A percentile compares a stretch with the other conserved stretches of the same genome.
phyloP scores from a whole-genome alignment of 2,113 vertebrate genomes.

The Carlito syrichta region DNA sequence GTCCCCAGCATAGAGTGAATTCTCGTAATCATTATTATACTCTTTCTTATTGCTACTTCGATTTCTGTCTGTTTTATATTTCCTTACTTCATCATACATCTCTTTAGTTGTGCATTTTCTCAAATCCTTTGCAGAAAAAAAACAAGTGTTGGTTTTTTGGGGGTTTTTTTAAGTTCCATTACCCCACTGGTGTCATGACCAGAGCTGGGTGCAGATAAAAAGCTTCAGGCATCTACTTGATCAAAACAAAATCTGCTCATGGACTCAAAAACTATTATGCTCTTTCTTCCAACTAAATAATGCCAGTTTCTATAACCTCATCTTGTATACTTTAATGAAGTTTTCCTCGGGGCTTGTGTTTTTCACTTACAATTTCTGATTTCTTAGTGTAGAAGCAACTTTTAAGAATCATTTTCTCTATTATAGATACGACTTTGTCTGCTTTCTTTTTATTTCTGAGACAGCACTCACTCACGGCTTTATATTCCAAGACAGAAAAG shows the following conservation, averaged over 20 bases:
- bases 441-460: neutral
- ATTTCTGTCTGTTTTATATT: neutral
- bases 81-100: neutral
- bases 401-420: conserved; percentile 13
- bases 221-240: neutral
- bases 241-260: conserved; percentile 37
- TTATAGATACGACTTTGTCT: neutral
- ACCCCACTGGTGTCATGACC: neutral
- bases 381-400: neutral
- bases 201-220: neutral
- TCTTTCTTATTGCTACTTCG: neutral
- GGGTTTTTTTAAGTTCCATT: neutral
- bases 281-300: conserved; percentile 39
- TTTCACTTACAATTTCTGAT: conserved; percentile 22
- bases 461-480: neutral
- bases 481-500: neutral
- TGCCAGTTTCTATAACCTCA: neutral
- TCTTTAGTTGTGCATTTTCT: neutral
- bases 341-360: conserved; percentile 4
- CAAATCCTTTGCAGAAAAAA: neutral
- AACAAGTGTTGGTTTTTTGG: neutral
- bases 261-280: neutral
- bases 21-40: neutral
- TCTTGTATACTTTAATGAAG: neutral
- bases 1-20: neutral